These are phyloP conservation scores for Macaria liturata DNA, from an alignment of 2,888 invertebrate species.

Conservation along the genomic window DNA sequence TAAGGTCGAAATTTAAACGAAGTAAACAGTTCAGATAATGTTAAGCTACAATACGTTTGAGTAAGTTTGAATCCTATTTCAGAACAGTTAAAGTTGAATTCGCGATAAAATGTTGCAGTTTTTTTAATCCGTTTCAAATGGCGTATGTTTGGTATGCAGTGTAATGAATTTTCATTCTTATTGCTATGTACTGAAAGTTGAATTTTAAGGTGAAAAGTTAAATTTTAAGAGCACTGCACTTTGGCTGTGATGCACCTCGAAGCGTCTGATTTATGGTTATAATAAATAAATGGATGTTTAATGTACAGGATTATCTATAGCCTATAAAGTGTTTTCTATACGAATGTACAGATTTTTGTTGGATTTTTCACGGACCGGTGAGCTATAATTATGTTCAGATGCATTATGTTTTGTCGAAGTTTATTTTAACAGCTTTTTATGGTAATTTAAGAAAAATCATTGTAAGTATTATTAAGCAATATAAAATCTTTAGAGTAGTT, in stretches of 20 bases:
- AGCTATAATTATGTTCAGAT: too few relatives aligned
- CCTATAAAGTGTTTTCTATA: slow-evolving; percentile 45
- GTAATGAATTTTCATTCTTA: slow-evolving; percentile 29
- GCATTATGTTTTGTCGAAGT: too few relatives aligned
- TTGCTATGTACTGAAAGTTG: slow-evolving; percentile 17
- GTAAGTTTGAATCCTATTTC: slow-evolving; percentile 56
- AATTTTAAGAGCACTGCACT: slow-evolving; percentile 73
- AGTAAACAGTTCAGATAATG: slow-evolving; percentile 51
- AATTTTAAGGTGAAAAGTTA: slow-evolving; percentile 29
- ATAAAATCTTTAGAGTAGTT: too few relatives aligned
- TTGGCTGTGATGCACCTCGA: slow-evolving; percentile 74
- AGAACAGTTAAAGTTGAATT: slow-evolving; percentile 54
- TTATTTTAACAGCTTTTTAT: too few relatives aligned
- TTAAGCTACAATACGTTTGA: slow-evolving; percentile 41
- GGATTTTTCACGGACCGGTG: background rate
- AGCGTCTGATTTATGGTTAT: slow-evolving; percentile 78
- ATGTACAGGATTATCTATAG: slow-evolving; percentile 75
- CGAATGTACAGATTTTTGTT: slow-evolving; percentile 8
- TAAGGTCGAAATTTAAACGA: slow-evolving; percentile 38
- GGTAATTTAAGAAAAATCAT: too few relatives aligned
- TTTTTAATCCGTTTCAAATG: slow-evolving; percentile 39
- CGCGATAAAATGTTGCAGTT: slow-evolving; percentile 43
- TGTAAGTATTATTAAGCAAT: too few relatives aligned
- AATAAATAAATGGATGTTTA: slow-evolving; percentile 80
- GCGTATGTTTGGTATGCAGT: slow-evolving; percentile 23